A percentile compares a stretch with the other conserved stretches of the same genome.
Evolutionary conservation across 2,888 invertebrate genomes (phyloP).

Genomic region (Latrodectus hesperus): DNA sequence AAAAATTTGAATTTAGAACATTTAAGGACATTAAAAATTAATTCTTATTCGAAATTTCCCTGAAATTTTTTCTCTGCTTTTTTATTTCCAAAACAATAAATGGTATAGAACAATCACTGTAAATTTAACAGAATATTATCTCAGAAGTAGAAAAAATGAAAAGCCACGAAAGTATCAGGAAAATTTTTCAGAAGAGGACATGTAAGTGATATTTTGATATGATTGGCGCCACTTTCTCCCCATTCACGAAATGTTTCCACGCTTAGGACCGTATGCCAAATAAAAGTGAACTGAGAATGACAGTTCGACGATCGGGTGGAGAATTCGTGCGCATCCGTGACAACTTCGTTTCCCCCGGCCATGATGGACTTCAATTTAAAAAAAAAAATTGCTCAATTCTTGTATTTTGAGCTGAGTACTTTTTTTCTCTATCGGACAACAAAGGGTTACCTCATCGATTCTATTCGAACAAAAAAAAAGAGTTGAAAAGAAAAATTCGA

Average conservation of each 20-base stretch:
- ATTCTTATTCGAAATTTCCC: neutral
- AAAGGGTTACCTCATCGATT: constrained; percentile 46
- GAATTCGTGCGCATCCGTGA: constrained; percentile 39
- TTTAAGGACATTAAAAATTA: neutral
- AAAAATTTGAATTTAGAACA: too few species aligned
- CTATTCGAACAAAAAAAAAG: constrained; percentile 15
- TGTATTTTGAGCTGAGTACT: constrained; percentile 23
- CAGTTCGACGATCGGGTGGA: constrained; percentile 45
- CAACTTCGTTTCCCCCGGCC: neutral
- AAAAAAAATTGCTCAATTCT: constrained; percentile 14
- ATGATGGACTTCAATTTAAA: neutral
- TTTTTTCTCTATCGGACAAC: constrained; percentile 22
- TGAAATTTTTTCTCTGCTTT: neutral
- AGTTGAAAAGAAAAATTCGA: constrained; percentile 17
- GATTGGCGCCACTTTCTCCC: neutral
- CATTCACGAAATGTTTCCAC: neutral
- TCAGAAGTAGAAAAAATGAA: too few species aligned
- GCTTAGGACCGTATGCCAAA: neutral
- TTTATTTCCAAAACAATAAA: too few species aligned
- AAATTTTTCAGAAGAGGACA: too few species aligned
- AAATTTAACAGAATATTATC: too few species aligned
- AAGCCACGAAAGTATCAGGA: too few species aligned
- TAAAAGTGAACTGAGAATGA: constrained; percentile 3
- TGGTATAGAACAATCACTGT: too few species aligned
- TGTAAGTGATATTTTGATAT: too few species aligned